Conservation (phyloP, 2,797 vertebrate genomes). For the Takifugu rubripes region DNA sequence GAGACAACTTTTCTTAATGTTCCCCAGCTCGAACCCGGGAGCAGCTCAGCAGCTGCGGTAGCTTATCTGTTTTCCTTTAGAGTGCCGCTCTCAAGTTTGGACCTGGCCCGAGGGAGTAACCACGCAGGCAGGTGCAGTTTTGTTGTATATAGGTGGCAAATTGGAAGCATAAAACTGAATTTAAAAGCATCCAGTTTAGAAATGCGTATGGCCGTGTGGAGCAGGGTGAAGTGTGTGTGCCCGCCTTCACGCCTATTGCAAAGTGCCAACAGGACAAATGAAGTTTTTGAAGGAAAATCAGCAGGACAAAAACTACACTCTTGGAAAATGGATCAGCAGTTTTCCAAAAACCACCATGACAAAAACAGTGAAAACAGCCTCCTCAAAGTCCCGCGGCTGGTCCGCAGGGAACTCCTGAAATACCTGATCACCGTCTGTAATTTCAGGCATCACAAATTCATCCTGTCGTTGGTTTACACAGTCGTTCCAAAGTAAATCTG, state of each 20-base stretch:
- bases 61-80: conserved; percentile 36
- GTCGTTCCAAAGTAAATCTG: conserved; percentile 32
- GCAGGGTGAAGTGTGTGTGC: background rate
- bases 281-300: background rate
- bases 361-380: background rate
- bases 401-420: background rate
- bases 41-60: conserved; percentile 30
- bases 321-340: background rate
- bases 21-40: conserved; percentile 6
- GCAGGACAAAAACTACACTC: background rate
- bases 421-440: conserved; percentile 5
- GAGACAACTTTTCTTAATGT: background rate
- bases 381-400: no score
- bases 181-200: conserved; percentile 22
- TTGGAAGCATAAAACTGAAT: conserved; percentile 32
- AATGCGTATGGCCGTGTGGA: background rate
- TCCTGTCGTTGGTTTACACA: conserved; percentile 20
- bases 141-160: conserved; percentile 27
- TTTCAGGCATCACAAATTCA: conserved; percentile 20
- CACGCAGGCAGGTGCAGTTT: conserved; percentile 21
- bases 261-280: background rate
- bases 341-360: background rate
- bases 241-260: background rate
- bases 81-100: conserved; percentile 27
- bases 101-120: conserved; percentile 26